Base-by-base conservation (phyloP, 92 coral and sea anemone genomes). In the Micromussa lordhowensis region DNA sequence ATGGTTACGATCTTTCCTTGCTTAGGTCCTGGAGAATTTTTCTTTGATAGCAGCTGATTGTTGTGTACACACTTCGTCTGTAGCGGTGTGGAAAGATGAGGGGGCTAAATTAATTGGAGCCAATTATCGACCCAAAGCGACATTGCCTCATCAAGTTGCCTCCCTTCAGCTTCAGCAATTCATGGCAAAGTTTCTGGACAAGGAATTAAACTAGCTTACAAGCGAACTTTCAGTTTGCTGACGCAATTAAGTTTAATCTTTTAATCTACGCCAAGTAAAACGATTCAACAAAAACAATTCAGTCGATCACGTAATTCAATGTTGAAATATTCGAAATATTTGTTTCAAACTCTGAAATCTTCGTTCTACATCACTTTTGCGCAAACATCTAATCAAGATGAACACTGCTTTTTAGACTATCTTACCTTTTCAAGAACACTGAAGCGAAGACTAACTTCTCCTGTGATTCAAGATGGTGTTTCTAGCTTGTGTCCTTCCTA, bases 311-410 rank as follows among this genome's bases (percentile, higher is more conserved):
- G 51, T 11, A 64, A 59, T 19, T 30, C 71, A 4, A 35, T n/a
- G 32, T 73, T 34, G 78, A 73, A 73, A 73, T 73, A 34, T 73
- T 73, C 78, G n/a, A 72, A n/a, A n/a, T n/a, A n/a, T n/a, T n/a
- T n/a, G n/a, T n/a, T n/a, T n/a, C n/a, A n/a, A 21, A 16, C 34
- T 15, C 2, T 18, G n/a, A 26, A 9, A 61, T 61, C n/a, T 61
- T 22, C 68, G 11, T 61, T 26, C 68, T 61, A 22, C 29, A n/a
- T n/a, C 68, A 24, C 13, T 32, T 71, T 16, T 71, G 49, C 17
- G n/a, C n/a, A 2, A 71, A 71, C 28, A 28, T 29, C 73, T 7
- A 68, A 30, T 30, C 35, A 68, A 18, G 71, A 26, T 26, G 9
- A 68, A n/a, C 32, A n/a, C 17, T 68, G 73, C 5, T 68, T 68